Base-by-base conservation (phyloP, 1,140 invertebrate species). In the Diachasma alloeum region DNA sequence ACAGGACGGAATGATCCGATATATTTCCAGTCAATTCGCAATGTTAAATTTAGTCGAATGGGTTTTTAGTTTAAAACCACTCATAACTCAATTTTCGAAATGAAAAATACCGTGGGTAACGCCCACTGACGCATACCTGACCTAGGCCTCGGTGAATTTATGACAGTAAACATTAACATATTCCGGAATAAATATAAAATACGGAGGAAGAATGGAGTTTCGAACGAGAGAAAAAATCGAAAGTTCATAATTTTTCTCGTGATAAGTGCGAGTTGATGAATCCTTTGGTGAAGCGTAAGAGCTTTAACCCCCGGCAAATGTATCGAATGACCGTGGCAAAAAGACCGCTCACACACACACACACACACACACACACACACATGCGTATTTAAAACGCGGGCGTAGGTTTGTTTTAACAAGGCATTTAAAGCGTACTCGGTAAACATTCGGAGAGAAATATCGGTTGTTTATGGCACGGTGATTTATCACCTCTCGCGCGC, bases 321-420 rank as follows among this genome's bases (percentile, higher is more conserved):
- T 72, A 72, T 72, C 39, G 59, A 46, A 66, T 70, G 66, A 71
- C 15, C 68, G n/a, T 22, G 4, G 46, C n/a, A 76, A 48, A 63
- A 59, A 53, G 17, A 71, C 37, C 0, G 67, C 48, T 36, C 46
- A 72, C 67, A 75, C 44, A 78, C 69, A 74, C 53, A 74, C 75
- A 72, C 67, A 75, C 44, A 78, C 69, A 74, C 53, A 74, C 75
- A 67, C 66, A 17, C 66, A 39, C 66, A 36, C n/a, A 37, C 59
- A 63, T 63, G 59, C 36, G 56, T 59, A 63, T 31, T 53, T n/a
- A 66, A 56, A 69, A 67, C 15, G 46, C 77, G 80, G 81, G 84
- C 87, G 87, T 89, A 89, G 88, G 88, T 89, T 90, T 89, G 87
- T 88, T 89, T 90, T 90, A 90, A 90, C 88, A 89, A 90, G 88